Evolutionary conservation across 2,888 invertebrate genomes (phyloP).

Genomic region (Empis stercorea): DNA sequence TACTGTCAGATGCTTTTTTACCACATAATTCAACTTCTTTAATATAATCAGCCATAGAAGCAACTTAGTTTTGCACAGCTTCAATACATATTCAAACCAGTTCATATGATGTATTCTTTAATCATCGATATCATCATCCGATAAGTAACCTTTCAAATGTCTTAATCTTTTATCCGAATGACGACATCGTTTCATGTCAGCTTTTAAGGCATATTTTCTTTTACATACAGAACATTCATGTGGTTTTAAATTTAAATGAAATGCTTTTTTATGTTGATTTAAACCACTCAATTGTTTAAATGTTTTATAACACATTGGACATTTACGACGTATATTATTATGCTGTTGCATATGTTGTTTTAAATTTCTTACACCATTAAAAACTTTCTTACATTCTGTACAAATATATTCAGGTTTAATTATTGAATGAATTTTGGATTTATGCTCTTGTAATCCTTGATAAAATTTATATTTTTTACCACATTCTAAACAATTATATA

Average conservation of each 20-base stretch:
- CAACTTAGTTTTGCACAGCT: too few species aligned
- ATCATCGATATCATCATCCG: too few species aligned
- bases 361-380: constrained; percentile 17
- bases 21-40: too few species aligned
- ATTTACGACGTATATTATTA: constrained; percentile 24
- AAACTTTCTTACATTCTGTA: constrained; percentile 12
- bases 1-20: too few species aligned
- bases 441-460: constrained; percentile 11
- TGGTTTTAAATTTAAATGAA: constrained; percentile 32
- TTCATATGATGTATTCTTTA: too few species aligned
- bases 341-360: constrained; percentile 33
- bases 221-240: constrained; percentile 29
- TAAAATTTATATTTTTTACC: constrained; percentile 10
- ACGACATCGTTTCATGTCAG: constrained; percentile 32
- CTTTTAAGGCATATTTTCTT: constrained; percentile 30
- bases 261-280: constrained; percentile 31
- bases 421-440: neutral
- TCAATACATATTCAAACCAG: too few species aligned
- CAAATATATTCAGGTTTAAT: constrained; percentile 7
- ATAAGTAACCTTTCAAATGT: too few species aligned
- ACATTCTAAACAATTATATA: constrained; percentile 12
- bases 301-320: constrained; percentile 25
- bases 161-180: constrained; percentile 20
- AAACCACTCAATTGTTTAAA: constrained; percentile 33
- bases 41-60: too few species aligned